These are phyloP conservation scores for Nematopogon swammerdamellus DNA, from an alignment of 2,888 invertebrate species.

Conservation along the genomic window DNA sequence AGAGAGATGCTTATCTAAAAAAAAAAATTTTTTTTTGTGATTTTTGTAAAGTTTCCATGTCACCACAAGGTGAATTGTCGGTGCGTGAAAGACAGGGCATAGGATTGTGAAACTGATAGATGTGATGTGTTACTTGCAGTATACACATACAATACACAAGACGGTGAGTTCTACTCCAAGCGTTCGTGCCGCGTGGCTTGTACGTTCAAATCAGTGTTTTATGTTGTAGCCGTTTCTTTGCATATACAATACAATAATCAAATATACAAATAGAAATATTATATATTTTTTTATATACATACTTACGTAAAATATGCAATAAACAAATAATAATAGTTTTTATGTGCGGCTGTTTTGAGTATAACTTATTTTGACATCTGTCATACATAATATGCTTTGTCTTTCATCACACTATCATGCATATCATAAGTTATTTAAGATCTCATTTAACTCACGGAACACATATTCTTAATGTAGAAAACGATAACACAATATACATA, in stretches of 20 bases:
- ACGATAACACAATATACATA: too few species aligned
- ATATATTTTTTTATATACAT: neutral
- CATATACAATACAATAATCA: slow-evolving; percentile 1
- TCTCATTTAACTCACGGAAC: neutral
- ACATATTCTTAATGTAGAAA: neutral
- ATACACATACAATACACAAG: slow-evolving; percentile 18
- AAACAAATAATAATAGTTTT: too few species aligned
- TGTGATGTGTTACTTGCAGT: slow-evolving; percentile 17
- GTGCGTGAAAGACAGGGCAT: slow-evolving; percentile 17
- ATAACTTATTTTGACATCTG: too few species aligned
- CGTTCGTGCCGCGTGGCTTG: neutral
- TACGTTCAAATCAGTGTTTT: neutral
- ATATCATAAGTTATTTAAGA: neutral
- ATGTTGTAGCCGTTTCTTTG: neutral
- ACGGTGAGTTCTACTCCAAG: slow-evolving; percentile 18
- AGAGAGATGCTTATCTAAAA: too few species aligned
- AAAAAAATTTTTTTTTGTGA: too few species aligned
- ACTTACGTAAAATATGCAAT: too few species aligned
- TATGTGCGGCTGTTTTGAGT: too few species aligned
- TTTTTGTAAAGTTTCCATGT: too few species aligned
- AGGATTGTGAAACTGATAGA: slow-evolving; percentile 12
- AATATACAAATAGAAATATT: neutral
- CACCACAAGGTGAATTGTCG: neutral
- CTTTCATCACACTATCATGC: slow-evolving; percentile 19
- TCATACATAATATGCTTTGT: slow-evolving; percentile 20